Conservation (phyloP, 2,888 invertebrate species). For the Serripes groenlandicus region DNA sequence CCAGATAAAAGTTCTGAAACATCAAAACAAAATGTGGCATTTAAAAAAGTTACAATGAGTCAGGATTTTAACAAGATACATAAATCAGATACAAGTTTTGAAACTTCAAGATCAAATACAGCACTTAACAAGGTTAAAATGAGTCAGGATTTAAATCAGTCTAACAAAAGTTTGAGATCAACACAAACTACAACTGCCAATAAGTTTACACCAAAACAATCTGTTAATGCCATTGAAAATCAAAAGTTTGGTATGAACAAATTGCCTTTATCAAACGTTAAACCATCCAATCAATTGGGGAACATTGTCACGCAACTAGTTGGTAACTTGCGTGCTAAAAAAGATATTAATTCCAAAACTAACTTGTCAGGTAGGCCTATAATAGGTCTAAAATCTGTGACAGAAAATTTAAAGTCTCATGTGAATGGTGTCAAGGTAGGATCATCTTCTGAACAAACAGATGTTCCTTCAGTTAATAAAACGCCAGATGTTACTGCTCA, state of each 20-base stretch:
- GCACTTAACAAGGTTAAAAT: neutral
- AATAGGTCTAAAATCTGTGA: too few relatives aligned
- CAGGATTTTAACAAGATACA: too few relatives aligned
- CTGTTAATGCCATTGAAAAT: too few relatives aligned
- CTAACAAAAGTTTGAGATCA: neutral
- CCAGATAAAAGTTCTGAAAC: too few relatives aligned
- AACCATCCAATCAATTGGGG: neutral
- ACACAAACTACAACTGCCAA: neutral
- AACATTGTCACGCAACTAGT: neutral
- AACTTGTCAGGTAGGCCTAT: neutral
- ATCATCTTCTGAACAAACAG: neutral
- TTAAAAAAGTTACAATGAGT: too few relatives aligned
- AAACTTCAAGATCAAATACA: neutral
- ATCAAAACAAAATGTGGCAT: too few relatives aligned
- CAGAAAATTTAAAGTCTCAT: too few relatives aligned
- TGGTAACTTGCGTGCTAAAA: neutral
- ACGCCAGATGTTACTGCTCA: neutral
- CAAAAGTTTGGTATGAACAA: too few relatives aligned
- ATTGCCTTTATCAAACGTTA: neutral
- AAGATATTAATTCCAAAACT: neutral
- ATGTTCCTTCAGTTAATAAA: neutral
- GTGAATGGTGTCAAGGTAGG: too few relatives aligned
- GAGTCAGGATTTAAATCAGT: neutral
- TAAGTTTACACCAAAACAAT: neutral
- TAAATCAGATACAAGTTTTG: too few relatives aligned